These are phyloP conservation scores for Biston stratarius DNA, from an alignment of 2,888 invertebrate species.

Conservation along the genomic window DNA sequence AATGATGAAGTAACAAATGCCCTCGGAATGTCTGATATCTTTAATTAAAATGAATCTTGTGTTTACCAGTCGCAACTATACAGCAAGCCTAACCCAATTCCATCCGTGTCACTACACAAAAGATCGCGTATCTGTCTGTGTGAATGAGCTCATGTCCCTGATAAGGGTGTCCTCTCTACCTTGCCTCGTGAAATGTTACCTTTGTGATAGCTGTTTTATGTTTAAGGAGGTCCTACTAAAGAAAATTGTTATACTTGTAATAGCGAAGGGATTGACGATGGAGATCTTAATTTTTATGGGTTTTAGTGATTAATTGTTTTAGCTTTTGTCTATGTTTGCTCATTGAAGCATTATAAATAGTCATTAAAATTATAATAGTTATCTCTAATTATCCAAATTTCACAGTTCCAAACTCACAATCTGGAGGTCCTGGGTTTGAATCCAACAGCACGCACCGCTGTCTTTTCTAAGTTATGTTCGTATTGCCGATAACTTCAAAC, in stretches of 20 bases:
- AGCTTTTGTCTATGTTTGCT: too few species aligned
- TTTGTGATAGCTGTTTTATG: constrained; percentile 29
- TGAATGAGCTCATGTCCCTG: constrained; percentile 39
- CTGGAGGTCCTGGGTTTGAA: too few species aligned
- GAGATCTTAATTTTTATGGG: not conserved
- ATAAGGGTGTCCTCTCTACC: constrained; percentile 39
- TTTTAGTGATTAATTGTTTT: not conserved
- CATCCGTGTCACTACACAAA: constrained; percentile 44
- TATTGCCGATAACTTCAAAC: too few species aligned
- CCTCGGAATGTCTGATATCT: too few species aligned
- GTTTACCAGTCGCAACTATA: constrained; percentile 9
- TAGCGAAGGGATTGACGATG: constrained; percentile 6
- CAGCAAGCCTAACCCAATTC: constrained; percentile 32
- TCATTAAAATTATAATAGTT: too few species aligned
- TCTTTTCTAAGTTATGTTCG: too few species aligned
- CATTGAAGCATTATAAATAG: too few species aligned
- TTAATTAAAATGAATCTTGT: too few species aligned
- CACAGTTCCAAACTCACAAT: too few species aligned
- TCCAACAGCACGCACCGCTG: too few species aligned
- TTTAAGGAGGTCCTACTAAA: constrained; percentile 13
- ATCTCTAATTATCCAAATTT: too few species aligned
- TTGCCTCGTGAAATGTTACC: constrained; percentile 31
- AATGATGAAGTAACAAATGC: too few species aligned
- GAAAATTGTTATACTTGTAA: constrained; percentile 1
- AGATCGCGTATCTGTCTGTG: constrained; percentile 41